Evolutionary conservation across 2,113 vertebrate genomes (phyloP).

Genomic region (Reinhardtius hippoglossoides): DNA sequence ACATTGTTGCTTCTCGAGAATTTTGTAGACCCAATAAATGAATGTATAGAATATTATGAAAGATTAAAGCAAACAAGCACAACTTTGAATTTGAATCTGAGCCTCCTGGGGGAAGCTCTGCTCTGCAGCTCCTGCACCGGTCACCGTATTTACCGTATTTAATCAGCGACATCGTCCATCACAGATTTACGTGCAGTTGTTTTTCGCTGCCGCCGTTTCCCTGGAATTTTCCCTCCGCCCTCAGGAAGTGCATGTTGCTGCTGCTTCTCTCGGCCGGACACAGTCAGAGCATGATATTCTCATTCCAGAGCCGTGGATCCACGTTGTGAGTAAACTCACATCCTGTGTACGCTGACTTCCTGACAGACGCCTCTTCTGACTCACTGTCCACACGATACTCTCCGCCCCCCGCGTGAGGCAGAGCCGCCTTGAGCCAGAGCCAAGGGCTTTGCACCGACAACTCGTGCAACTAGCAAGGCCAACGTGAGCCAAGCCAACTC

Average conservation of each 20-base stretch:
- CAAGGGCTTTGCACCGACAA: slow-evolving; percentile 25
- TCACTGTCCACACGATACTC: slow-evolving; percentile 50
- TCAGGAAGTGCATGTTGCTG: slow-evolving; percentile 34
- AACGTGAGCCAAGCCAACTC: slow-evolving; percentile 36
- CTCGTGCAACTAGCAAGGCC: slow-evolving; percentile 33
- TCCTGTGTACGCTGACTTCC: slow-evolving; percentile 67
- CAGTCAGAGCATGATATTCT: slow-evolving; percentile 41
- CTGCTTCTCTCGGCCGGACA: not conserved
- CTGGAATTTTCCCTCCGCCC: not conserved
- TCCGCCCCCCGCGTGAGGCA: slow-evolving; percentile 17
- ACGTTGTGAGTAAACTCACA: slow-evolving; percentile 39
- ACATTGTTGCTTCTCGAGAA: too few relatives aligned
- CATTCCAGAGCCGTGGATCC: slow-evolving; percentile 17
- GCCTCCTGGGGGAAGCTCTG: too few relatives aligned
- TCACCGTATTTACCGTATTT: too few relatives aligned
- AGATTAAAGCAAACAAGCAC: too few relatives aligned
- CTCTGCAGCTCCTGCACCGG: too few relatives aligned
- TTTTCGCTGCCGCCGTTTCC: slow-evolving; percentile 1
- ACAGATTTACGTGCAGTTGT: not conserved
- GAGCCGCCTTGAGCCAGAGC: slow-evolving; percentile 29
- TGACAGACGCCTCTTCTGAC: slow-evolving; percentile 53
- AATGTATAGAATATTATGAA: too few relatives aligned
- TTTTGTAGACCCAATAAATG: too few relatives aligned
- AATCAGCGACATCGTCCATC: not conserved
- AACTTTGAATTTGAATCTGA: too few relatives aligned